Evolutionary conservation across 2,113 vertebrate species (phyloP).

Genomic region (Ceuthmochares aereus): DNA sequence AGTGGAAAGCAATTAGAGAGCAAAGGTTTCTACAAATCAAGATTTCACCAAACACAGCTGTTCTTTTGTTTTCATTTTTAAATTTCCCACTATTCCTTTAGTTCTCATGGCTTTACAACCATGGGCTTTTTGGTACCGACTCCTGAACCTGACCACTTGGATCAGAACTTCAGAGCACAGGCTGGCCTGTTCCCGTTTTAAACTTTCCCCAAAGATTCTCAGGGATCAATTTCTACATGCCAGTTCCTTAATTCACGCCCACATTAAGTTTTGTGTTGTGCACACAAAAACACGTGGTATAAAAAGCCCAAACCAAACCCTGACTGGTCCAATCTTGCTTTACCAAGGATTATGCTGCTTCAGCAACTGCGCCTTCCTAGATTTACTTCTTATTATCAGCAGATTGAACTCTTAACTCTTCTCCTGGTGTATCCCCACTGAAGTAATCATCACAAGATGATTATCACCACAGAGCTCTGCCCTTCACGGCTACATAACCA

Average conservation of each 20-base stretch:
- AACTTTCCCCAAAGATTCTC: background rate
- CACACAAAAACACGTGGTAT: background rate
- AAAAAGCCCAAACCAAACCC: background rate
- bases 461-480: background rate
- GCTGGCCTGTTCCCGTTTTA: background rate
- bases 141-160: background rate
- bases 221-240: background rate
- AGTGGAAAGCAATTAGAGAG: background rate
- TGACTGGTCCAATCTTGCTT: background rate
- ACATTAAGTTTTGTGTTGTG: background rate
- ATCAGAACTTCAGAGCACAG: background rate
- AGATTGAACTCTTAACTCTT: background rate
- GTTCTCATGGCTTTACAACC: background rate
- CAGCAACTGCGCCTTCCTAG: background rate
- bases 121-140: background rate
- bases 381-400: background rate
- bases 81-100: background rate
- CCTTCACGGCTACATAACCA: background rate
- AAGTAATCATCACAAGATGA: background rate
- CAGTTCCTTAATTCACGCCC: fast-evolving
- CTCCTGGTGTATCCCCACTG: background rate
- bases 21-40: background rate
- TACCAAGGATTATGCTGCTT: background rate
- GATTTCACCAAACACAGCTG: background rate
- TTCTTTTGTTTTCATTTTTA: background rate